A percentile compares a stretch with the other conserved stretches of the same genome.
Conservation (phyloP, 2,113 vertebrate genomes). For the Myotis brandtii region DNA sequence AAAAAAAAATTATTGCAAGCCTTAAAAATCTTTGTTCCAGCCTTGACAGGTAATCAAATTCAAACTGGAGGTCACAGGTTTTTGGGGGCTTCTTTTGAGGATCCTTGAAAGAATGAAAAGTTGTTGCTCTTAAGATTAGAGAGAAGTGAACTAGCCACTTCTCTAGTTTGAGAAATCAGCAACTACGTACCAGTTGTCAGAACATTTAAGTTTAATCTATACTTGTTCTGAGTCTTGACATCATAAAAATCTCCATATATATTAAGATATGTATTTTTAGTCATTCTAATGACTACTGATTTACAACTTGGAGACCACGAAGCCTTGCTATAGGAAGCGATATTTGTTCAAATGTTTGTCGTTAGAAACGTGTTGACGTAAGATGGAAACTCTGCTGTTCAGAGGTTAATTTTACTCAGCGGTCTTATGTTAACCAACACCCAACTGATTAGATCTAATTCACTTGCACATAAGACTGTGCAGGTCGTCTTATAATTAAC, state of each 20-base stretch:
- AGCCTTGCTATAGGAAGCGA: not conserved
- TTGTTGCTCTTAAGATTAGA: not conserved
- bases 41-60: not conserved
- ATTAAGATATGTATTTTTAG: not conserved
- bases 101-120: not conserved
- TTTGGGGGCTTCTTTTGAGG: not conserved
- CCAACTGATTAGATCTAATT: not conserved
- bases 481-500: not conserved
- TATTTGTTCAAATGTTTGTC: not conserved
- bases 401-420: not conserved
- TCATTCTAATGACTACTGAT: not conserved
- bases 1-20: not conserved
- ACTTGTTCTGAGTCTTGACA: not conserved
- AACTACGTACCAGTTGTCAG: too few species aligned
- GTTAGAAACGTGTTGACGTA: not conserved
- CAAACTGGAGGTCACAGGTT: not conserved
- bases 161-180: not conserved
- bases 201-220: not conserved
- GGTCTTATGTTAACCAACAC: not conserved
- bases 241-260: not conserved
- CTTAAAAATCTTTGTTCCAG: not conserved
- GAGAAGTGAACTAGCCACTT: too few species aligned
- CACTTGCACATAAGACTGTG: not conserved
- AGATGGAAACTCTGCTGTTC: not conserved
- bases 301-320: not conserved